phyloP scores from a whole-genome alignment of 2,113 vertebrate species.

The Podarcis cretensis region DNA sequence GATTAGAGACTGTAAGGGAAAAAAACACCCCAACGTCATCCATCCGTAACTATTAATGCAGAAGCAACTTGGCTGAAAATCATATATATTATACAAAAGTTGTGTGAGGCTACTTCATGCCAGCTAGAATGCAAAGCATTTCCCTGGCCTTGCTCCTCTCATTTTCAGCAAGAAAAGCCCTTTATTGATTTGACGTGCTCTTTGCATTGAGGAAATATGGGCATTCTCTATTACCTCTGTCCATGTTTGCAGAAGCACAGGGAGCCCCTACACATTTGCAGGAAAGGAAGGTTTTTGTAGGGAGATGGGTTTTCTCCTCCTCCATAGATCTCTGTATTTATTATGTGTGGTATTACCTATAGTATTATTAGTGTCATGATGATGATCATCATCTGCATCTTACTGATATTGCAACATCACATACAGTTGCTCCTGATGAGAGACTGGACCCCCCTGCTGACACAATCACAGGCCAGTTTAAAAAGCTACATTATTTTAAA shows the following conservation, averaged over 20 bases:
- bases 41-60: background rate
- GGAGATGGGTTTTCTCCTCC: background rate
- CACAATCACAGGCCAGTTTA: background rate
- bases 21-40: background rate
- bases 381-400: too few species aligned
- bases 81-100: too few species aligned
- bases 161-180: background rate
- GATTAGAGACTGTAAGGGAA: constrained; percentile 74
- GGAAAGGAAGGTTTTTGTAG: background rate
- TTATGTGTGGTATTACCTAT: too few species aligned
- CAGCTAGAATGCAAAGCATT: background rate
- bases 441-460: background rate
- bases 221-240: background rate
- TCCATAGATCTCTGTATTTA: too few species aligned
- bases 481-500: background rate
- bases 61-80: background rate
- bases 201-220: background rate
- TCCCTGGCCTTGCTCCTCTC: too few species aligned
- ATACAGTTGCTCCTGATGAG: background rate
- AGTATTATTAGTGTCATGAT: too few species aligned
- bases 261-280: background rate
- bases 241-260: background rate
- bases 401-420: too few species aligned
- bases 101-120: background rate
- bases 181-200: background rate